phyloP scores from a whole-genome alignment of 1,140 invertebrate species.

The Heterodera schachtii region DNA sequence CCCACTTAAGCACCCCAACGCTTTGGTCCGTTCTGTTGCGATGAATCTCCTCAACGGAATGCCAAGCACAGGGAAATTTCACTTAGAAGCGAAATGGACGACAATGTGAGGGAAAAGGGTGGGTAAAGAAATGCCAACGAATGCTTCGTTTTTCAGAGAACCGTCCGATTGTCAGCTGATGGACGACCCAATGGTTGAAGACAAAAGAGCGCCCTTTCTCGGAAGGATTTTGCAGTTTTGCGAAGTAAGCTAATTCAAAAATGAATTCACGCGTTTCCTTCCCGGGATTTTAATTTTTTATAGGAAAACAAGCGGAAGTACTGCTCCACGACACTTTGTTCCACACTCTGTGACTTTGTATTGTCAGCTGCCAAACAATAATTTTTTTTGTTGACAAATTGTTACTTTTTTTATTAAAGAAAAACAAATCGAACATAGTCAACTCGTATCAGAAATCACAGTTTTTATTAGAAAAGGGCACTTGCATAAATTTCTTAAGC shows the following conservation, averaged over 20 bases:
- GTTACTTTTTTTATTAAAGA: not conserved
- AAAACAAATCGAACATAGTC: too few relatives aligned
- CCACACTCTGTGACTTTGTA: not conserved
- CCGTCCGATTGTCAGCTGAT: not conserved
- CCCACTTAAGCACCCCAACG: slow-evolving; percentile 17
- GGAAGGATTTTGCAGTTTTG: slow-evolving; percentile 9
- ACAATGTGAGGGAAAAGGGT: not conserved
- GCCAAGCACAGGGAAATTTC: not conserved
- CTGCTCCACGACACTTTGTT: slow-evolving; percentile 1
- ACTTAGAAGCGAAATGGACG: slow-evolving; percentile 20
- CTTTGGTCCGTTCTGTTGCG: slow-evolving; percentile 12
- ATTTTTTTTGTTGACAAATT: not conserved
- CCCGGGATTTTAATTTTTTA: not conserved
- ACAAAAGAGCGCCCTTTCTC: not conserved
- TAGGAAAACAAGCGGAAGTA: not conserved
- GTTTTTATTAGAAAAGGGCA: not conserved
- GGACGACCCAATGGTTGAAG: not conserved
- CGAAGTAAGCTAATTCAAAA: not conserved
- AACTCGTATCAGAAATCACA: too few relatives aligned
- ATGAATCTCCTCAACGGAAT: slow-evolving; percentile 17
- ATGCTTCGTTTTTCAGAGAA: not conserved
- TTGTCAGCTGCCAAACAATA: not conserved
- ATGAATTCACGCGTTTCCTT: not conserved
- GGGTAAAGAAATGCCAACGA: not conserved
- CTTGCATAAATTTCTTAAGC: not conserved